Evolutionary conservation across 2,113 vertebrate genomes (phyloP).

Genomic region (Marmota monax): DNA sequence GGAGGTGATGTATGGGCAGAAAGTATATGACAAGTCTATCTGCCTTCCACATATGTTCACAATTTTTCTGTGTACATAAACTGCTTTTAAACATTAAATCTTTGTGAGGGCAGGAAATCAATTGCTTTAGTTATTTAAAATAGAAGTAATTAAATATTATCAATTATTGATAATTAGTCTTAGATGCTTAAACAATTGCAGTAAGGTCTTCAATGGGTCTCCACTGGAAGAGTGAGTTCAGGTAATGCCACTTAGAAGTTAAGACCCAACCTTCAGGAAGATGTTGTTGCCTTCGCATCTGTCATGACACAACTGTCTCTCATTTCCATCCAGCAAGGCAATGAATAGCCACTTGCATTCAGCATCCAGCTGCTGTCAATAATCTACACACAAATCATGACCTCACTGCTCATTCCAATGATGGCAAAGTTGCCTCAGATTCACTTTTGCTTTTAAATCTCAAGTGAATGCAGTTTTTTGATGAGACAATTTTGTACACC

Average conservation of each 20-base stretch:
- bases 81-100: too few relatives aligned
- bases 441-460: background rate
- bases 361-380: background rate
- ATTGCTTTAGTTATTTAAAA: background rate
- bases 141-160: background rate
- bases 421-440: background rate
- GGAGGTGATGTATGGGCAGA: background rate
- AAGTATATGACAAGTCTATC: background rate
- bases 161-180: background rate
- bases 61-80: background rate
- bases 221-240: background rate
- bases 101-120: background rate
- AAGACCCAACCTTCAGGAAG: background rate
- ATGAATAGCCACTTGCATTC: background rate
- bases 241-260: background rate
- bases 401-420: background rate
- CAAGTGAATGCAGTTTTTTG: background rate
- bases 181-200: background rate
- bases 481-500: background rate
- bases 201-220: background rate
- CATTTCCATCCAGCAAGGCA: background rate
- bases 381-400: background rate
- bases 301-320: background rate
- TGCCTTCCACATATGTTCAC: too few relatives aligned
- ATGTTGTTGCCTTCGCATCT: rapidly evolving